phyloP scores from a whole-genome alignment of 64 coral and sea anemone species.

The Stichodactyla helianthus region DNA sequence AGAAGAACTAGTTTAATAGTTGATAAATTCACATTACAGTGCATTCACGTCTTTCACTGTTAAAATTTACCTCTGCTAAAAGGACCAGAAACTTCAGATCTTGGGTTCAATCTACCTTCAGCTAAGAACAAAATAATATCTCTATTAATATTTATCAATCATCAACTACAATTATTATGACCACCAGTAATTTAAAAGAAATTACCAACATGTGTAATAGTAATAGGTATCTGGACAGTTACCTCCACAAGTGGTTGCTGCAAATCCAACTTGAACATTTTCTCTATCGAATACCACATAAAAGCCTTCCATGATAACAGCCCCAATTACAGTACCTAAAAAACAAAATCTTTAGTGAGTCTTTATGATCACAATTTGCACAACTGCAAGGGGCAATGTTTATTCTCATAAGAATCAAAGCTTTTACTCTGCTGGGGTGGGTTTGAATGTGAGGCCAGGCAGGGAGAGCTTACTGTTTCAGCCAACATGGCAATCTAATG shows the following conservation, averaged over 20 bases:
- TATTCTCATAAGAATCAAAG: too few relatives aligned
- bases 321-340: constrained; percentile 93
- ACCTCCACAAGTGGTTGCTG: constrained; percentile 98
- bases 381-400: too few relatives aligned
- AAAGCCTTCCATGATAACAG: constrained; percentile 99
- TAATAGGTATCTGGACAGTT: background rate
- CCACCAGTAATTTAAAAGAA: background rate
- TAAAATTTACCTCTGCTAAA: constrained; percentile 73
- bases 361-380: background rate
- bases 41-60: too few relatives aligned
- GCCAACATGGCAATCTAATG: too few relatives aligned
- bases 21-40: too few relatives aligned
- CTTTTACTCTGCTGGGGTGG: too few relatives aligned
- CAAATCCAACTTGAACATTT: constrained; percentile 98
- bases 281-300: constrained; percentile 99
- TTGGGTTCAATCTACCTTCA: constrained; percentile 88
- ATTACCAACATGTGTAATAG: background rate
- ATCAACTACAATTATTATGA: background rate
- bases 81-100: constrained; percentile 93
- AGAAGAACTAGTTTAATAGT: too few relatives aligned
- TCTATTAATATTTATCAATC: background rate
- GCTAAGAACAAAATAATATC: constrained; percentile 41
- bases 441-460: too few relatives aligned
- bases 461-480: too few relatives aligned
- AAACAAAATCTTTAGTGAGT: background rate